Conservation (phyloP, 64 coral and sea anemone species). For the Stichodactyla helianthus region DNA sequence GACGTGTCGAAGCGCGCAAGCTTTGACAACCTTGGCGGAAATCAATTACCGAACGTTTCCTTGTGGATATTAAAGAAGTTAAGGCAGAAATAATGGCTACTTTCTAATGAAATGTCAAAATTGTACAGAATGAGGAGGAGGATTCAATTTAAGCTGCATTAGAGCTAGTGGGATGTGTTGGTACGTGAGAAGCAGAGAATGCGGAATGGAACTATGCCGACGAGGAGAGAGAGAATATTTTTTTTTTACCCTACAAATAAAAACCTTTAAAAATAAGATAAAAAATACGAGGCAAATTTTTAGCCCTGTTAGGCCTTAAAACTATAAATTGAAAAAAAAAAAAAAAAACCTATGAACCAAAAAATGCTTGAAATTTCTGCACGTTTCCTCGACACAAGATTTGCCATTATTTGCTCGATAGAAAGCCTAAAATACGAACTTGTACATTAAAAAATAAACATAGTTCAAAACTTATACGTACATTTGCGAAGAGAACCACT, state of each 20-base stretch:
- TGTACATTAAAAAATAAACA: background rate
- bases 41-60: background rate
- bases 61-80: background rate
- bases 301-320: no score
- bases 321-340: no score
- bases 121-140: background rate
- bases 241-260: background rate
- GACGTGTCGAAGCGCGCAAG: slow-evolving; percentile 1
- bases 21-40: background rate
- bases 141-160: background rate
- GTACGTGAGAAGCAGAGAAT: background rate
- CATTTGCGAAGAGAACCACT: background rate
- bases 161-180: background rate
- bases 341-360: no score
- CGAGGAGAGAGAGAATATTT: background rate
- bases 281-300: background rate
- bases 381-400: background rate
- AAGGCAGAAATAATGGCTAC: background rate
- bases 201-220: background rate
- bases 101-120: background rate
- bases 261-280: background rate
- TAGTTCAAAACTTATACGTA: background rate
- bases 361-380: background rate
- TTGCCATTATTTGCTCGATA: background rate
- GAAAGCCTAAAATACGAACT: background rate